phyloP scores from a whole-genome alignment of 2,888 invertebrate genomes.

The Alentia gelatinosa region DNA sequence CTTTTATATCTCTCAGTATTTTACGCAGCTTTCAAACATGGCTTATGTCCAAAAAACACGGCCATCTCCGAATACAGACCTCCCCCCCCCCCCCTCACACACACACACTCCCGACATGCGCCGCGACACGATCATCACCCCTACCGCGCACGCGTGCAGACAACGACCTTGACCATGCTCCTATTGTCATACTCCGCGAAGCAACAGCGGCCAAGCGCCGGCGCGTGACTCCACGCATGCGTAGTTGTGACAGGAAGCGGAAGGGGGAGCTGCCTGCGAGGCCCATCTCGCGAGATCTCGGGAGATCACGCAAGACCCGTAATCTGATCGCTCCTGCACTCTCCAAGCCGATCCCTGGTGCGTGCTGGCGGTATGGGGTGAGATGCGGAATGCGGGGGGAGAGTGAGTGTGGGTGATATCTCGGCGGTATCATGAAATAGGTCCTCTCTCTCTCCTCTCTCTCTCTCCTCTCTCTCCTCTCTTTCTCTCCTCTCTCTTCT shows the following conservation, averaged over 20 bases:
- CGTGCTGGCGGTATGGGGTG: not conserved
- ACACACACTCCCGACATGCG: not conserved
- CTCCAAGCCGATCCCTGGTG: not conserved
- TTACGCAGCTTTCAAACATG: no score
- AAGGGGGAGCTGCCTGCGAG: not conserved
- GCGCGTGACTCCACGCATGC: not conserved
- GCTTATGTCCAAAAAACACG: no score
- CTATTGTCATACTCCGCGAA: not conserved
- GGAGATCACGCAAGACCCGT: not conserved
- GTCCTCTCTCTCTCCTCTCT: not conserved
- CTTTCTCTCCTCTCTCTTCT: not conserved
- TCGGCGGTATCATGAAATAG: not conserved
- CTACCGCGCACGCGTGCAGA: not conserved
- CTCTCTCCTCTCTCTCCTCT: not conserved
- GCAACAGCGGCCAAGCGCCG: not conserved
- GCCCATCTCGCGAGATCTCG: not conserved
- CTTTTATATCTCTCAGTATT: no score
- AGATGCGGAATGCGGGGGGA: not conserved
- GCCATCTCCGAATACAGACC: no score
- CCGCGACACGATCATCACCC: not conserved
- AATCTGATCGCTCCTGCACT: not conserved
- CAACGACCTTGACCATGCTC: not conserved
- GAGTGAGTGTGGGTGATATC: not conserved
- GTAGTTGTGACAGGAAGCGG: slow-evolving; percentile 4
- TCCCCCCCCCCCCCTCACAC: not conserved